Base-by-base conservation (phyloP, 1,140 invertebrate species). In the Zaprionus ghesquierei region DNA sequence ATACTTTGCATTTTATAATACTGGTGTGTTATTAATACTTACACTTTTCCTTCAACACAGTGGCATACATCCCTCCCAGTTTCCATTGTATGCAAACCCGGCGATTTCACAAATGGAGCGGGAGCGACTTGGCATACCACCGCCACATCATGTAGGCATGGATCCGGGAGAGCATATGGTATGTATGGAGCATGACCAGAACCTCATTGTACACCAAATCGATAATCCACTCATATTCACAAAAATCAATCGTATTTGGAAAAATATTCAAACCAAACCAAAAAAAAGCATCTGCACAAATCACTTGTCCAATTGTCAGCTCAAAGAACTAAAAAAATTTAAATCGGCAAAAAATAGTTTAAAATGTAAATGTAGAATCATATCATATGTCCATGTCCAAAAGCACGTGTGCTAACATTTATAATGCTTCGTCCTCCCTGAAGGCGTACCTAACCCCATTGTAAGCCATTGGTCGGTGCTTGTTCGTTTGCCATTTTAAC, bases 61-160 rank as follows among this genome's bases (percentile, higher is more conserved):
- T 58, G 93, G 94, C 46, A 93, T 94, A 3, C 93, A 94, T 75
- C 93, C 94, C 2, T 93, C 94, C 38, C 94, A 94, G 73, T 94
- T 94, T 72, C 93, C 93, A 18, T 79, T 94, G 18, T 93, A 95
- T 92, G 91, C 94, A 61, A 90, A 92, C 92, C 87, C 96, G 93
- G 95, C 95, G 20, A 94, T 97, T 29, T 95, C 95, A 77, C 96
- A 97, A 85, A 92, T 98, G 78, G 97, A 98, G 91, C 93, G 97
- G 49, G 98, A 98, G 92, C 94, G 97, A 62, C 93, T 98, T 23
- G 96, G 97, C 93, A 96, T 96, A 71, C 94, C 94, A 23, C 94
- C 94, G 15, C 93, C 93, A 15, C 94, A 94, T 86, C 94, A 94
- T 81, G 94, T 94, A 49, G 94, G 93, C 51, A 90, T 93, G 59